Percentiles rank a stretch among this genome's conserved stretches.
These are phyloP conservation scores for Noctuana brunneofusca DNA, from an alignment of 2,888 invertebrate genomes.

Conservation along the genomic window DNA sequence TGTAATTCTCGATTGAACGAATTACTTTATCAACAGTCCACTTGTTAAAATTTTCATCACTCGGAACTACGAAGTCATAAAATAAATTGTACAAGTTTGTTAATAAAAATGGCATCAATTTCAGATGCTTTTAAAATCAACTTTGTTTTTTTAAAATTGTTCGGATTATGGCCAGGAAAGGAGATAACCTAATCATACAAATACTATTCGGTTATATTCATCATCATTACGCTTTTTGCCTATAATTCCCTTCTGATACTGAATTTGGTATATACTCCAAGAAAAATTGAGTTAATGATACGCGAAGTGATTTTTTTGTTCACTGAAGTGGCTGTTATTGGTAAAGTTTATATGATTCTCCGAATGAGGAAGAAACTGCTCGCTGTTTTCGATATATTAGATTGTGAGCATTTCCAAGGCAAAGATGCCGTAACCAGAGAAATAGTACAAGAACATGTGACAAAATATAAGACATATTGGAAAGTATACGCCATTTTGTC, in stretches of 20 bases:
- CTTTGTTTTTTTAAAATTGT: conserved; percentile 53
- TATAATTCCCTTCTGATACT: conserved; percentile 60
- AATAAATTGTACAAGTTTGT: too few relatives aligned
- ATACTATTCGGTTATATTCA: conserved; percentile 44
- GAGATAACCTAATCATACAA: conserved; percentile 41
- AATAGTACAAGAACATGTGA: conserved; percentile 47
- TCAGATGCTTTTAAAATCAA: conserved; percentile 57
- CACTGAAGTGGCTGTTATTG: conserved; percentile 43
- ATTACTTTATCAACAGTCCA: background rate
- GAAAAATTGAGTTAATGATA: conserved; percentile 58
- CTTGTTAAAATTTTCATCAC: too few relatives aligned
- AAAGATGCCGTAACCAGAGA: conserved; percentile 48
- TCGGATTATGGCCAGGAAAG: conserved; percentile 61
- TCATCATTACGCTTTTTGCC: conserved; percentile 48
- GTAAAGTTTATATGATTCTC: conserved; percentile 59
- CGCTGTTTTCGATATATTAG: conserved; percentile 54
- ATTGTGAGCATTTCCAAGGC: conserved; percentile 55
- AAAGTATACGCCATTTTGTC: conserved; percentile 47
- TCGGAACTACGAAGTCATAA: too few relatives aligned
- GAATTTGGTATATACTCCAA: conserved; percentile 60
- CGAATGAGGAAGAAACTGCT: conserved; percentile 54
- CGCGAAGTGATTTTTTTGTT: conserved; percentile 56
- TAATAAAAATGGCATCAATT: conserved; percentile 17
- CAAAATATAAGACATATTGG: conserved; percentile 49
- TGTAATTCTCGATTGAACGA: background rate